These are phyloP conservation scores for Chelon labrosus DNA, from an alignment of 2,797 vertebrate species.

Conservation along the genomic window DNA sequence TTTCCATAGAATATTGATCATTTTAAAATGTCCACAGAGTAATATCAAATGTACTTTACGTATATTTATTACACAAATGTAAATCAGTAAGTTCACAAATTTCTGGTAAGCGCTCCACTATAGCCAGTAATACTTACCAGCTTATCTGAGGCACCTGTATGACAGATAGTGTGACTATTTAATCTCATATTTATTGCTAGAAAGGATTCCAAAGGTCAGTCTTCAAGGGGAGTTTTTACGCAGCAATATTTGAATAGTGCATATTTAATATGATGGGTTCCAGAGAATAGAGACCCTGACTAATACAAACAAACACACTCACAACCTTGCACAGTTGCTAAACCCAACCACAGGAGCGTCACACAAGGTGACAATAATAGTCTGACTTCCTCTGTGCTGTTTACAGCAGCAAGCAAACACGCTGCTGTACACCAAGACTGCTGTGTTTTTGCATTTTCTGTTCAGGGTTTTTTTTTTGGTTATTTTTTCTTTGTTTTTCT, in stretches of 20 bases:
- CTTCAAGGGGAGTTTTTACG: slow-evolving; percentile 33
- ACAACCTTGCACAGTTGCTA: slow-evolving; percentile 17
- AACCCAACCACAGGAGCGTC: slow-evolving; percentile 38
- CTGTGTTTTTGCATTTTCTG: slow-evolving; percentile 15
- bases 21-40: not conserved
- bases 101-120: slow-evolving; percentile 4
- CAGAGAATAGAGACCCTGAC: slow-evolving; percentile 20
- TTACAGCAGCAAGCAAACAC: slow-evolving; percentile 31
- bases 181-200: slow-evolving; percentile 11
- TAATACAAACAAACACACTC: slow-evolving; percentile 16
- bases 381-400: slow-evolving; percentile 52
- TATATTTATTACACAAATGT: not conserved
- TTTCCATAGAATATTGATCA: not conserved
- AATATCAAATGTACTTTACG: not conserved
- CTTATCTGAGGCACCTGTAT: slow-evolving; percentile 30
- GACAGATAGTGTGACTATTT: slow-evolving; percentile 24
- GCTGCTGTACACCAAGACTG: not conserved
- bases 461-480: not conserved
- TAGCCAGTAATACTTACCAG: slow-evolving; percentile 4
- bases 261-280: slow-evolving; percentile 14
- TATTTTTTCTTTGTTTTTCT: not conserved
- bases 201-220: slow-evolving; percentile 55
- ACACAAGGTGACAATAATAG: not conserved
- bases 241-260: slow-evolving; percentile 28
- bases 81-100: not conserved